Evolutionary conservation across 2,888 invertebrate species (phyloP).

Genomic region (Auanema sp.): DNA sequence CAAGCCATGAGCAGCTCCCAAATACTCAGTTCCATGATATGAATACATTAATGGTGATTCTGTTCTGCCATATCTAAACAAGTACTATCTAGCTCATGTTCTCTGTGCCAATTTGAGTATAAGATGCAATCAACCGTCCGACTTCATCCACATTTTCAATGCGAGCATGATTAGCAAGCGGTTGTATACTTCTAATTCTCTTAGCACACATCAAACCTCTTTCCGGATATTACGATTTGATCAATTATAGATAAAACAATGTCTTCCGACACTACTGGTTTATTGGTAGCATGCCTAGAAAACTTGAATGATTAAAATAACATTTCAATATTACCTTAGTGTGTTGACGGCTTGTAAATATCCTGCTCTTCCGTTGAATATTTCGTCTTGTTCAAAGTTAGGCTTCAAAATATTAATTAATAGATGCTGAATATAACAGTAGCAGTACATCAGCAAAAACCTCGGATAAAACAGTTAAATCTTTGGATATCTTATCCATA

Average conservation of each 20-base stretch:
- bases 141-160: too few species aligned
- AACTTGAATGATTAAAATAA: background rate
- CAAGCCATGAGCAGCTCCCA: conserved; percentile 87
- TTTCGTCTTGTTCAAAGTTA: conserved; percentile 71
- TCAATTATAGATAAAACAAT: conserved; percentile 4
- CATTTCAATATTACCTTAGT: too few species aligned
- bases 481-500: background rate
- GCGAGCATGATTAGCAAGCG: background rate
- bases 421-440: background rate
- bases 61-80: conserved; percentile 34
- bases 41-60: conserved; percentile 76
- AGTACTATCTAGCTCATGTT: too few species aligned
- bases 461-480: background rate
- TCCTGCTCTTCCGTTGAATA: conserved; percentile 82
- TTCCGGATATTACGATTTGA: background rate
- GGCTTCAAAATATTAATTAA: too few species aligned
- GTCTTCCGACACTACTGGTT: background rate
- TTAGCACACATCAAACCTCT: background rate
- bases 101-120: background rate
- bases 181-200: background rate
- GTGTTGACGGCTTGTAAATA: conserved; percentile 71
- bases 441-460: background rate
- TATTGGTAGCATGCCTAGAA: background rate
- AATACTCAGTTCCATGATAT: conserved; percentile 84
- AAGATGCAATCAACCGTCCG: too few species aligned